Evolutionary conservation across 2,888 invertebrate species (phyloP).

Genomic region (Tyria jacobaeae): DNA sequence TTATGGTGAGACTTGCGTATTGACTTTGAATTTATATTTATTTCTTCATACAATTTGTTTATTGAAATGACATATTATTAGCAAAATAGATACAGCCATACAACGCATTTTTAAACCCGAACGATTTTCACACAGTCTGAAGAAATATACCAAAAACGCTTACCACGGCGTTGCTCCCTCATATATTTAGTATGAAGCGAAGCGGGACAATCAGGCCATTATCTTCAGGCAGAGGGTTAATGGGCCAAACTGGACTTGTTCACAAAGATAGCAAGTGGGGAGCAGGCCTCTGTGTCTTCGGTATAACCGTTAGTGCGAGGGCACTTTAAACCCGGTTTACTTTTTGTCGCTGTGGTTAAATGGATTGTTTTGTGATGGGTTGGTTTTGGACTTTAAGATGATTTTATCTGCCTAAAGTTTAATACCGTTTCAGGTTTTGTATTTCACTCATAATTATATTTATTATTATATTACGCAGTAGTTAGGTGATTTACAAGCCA

Average conservation of each 20-base stretch:
- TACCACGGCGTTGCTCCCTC: constrained; percentile 32
- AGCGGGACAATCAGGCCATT: constrained; percentile 63
- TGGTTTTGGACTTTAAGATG: background rate
- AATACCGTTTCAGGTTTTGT: no score
- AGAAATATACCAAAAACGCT: constrained; percentile 38
- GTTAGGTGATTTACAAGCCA: background rate
- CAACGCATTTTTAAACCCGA: no score
- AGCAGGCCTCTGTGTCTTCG: constrained; percentile 46
- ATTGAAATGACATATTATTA: background rate
- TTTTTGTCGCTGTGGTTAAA: constrained; percentile 38
- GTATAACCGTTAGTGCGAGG: constrained; percentile 39
- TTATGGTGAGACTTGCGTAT: no score
- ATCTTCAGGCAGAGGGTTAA: constrained; percentile 71
- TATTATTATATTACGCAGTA: no score
- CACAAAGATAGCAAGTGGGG: constrained; percentile 51
- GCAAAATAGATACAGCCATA: background rate
- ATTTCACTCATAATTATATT: no score
- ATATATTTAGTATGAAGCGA: constrained; percentile 56
- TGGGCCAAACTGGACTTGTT: constrained; percentile 64
- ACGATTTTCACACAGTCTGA: constrained; percentile 8
- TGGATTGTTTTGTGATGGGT: constrained; percentile 26
- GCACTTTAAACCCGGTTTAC: constrained; percentile 37
- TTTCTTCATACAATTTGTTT: background rate
- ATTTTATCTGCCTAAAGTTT: no score
- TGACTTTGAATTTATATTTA: no score